These are phyloP conservation scores for Drosophila koepferae DNA, from an alignment of 2,888 invertebrate species.

Conservation along the genomic window DNA sequence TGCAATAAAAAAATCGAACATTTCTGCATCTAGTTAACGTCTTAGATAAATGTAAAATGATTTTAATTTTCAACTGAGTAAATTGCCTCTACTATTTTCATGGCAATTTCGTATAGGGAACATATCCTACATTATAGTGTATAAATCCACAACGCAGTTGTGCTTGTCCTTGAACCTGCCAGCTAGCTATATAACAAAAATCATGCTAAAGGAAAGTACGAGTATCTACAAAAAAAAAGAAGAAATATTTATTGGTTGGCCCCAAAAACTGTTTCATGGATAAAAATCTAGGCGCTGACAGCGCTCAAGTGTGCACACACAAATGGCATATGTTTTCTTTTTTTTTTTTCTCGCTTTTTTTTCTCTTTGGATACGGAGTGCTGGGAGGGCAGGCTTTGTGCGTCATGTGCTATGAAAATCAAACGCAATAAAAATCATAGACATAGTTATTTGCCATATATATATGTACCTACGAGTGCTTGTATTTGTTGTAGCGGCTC, in stretches of 20 bases:
- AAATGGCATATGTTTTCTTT: constrained; percentile 64
- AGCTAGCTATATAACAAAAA: constrained; percentile 28
- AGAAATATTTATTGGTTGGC: constrained; percentile 59
- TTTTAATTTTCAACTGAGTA: background rate
- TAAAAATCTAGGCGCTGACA: constrained; percentile 73
- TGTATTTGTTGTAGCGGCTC: constrained; percentile 14
- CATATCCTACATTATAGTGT: constrained; percentile 2
- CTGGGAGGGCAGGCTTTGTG: constrained; percentile 43
- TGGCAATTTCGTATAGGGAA: background rate
- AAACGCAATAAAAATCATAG: constrained; percentile 76
- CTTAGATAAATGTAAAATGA: background rate
- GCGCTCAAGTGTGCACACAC: constrained; percentile 62
- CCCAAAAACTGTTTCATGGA: constrained; percentile 59
- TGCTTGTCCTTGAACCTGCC: constrained; percentile 72
- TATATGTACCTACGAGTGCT: constrained; percentile 8
- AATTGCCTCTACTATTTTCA: background rate
- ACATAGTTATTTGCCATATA: constrained; percentile 35
- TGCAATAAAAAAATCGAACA: too few relatives aligned
- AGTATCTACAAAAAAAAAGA: constrained; percentile 27
- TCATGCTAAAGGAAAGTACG: constrained; percentile 36
- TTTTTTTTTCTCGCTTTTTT: constrained; percentile 12
- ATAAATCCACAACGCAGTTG: constrained; percentile 29
- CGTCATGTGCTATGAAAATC: constrained; percentile 75
- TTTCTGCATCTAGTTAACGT: too few relatives aligned
- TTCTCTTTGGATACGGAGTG: background rate